Conservation (phyloP, 2,797 vertebrate species). For the Myripristis jacobus region DNA sequence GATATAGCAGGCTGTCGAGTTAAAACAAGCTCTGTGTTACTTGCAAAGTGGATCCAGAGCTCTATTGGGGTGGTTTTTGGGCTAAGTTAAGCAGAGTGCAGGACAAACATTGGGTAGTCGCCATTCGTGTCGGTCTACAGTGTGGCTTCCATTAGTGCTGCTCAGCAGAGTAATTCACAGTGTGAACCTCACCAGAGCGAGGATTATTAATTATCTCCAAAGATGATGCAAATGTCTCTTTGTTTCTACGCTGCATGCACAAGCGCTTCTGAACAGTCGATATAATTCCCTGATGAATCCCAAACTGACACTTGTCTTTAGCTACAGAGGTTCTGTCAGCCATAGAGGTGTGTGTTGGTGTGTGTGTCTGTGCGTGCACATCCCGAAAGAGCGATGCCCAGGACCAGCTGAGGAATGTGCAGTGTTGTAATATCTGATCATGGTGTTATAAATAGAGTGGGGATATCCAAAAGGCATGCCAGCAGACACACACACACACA, state of each 20-base stretch:
- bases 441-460: constrained; percentile 67
- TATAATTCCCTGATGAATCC: not conserved
- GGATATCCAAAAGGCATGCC: constrained; percentile 55
- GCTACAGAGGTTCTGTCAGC: not conserved
- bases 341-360: not conserved
- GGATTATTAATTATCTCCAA: not conserved
- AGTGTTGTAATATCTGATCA: constrained; percentile 74
- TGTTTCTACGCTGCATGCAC: not conserved
- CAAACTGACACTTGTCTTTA: not conserved
- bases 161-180: not conserved
- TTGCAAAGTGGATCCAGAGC: not conserved
- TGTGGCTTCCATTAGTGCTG: constrained; percentile 1
- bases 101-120: not conserved
- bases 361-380: not conserved
- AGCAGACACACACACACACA: constrained; percentile 1
- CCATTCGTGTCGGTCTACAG: not conserved
- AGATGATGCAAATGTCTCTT: not conserved
- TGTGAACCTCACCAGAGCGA: not conserved
- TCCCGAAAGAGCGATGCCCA: constrained; percentile 34
- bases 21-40: constrained; percentile 10
- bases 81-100: constrained; percentile 17
- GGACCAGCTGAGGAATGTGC: constrained; percentile 71
- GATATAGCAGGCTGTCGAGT: not conserved
- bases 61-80: not conserved
- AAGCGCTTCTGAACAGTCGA: constrained; percentile 20